A percentile compares a stretch with the other conserved stretches of the same genome.
These are phyloP conservation scores for Lagopus leucura DNA, from an alignment of 2,113 vertebrate genomes.

Conservation along the genomic window DNA sequence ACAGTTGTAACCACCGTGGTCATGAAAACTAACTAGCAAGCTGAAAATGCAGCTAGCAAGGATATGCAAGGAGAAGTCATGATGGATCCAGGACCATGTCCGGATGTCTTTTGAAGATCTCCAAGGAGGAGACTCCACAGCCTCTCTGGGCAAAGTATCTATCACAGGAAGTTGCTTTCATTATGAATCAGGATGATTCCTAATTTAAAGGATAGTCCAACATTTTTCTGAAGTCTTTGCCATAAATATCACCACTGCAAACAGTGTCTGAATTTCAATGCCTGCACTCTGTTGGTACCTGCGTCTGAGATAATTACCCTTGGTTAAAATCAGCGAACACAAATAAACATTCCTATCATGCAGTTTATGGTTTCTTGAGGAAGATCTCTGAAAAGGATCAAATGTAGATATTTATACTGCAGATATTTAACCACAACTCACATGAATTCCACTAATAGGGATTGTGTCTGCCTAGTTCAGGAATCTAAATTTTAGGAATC, in stretches of 20 bases:
- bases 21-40: neutral
- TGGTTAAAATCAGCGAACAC: neutral
- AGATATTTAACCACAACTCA: neutral
- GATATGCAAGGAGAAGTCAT: neutral
- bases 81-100: neutral
- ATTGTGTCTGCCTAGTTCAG: neutral
- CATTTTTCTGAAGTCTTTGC: neutral
- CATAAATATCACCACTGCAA: neutral
- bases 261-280: neutral
- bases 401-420: neutral
- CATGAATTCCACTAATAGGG: neutral
- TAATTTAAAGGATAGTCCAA: neutral
- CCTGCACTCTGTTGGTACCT: neutral
- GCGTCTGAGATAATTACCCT: neutral
- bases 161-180: neutral
- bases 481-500: neutral
- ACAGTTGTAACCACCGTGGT: neutral
- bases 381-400: neutral
- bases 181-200: neutral
- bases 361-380: neutral
- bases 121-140: neutral
- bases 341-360: neutral
- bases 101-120: neutral
- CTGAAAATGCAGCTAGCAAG: neutral
- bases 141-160: neutral